These are phyloP conservation scores for Melipona quadrifasciata DNA, from an alignment of 1,140 invertebrate genomes.

Conservation along the genomic window DNA sequence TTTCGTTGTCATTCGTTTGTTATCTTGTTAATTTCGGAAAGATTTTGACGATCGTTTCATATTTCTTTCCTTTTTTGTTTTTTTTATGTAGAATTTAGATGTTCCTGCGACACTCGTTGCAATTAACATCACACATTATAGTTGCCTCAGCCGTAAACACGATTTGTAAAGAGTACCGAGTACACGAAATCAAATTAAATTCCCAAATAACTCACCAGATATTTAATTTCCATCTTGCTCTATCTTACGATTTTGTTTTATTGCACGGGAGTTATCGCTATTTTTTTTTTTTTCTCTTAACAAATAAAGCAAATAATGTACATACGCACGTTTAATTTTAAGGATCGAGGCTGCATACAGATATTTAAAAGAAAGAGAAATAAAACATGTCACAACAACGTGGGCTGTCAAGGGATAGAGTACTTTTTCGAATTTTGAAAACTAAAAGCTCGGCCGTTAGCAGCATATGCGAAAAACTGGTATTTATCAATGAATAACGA, in stretches of 20 bases:
- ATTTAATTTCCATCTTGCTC: not conserved
- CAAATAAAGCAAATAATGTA: not conserved
- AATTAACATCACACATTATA: not conserved
- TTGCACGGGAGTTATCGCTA: not conserved
- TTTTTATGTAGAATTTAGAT: not conserved
- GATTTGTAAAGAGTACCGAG: not conserved
- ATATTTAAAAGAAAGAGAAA: not conserved
- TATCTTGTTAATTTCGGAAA: not conserved
- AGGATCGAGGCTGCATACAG: not conserved
- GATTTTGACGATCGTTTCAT: not conserved
- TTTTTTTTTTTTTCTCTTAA: slow-evolving; percentile 6
- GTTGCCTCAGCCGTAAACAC: too few relatives aligned
- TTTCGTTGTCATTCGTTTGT: not conserved
- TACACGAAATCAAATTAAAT: too few relatives aligned
- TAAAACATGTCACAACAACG: slow-evolving; percentile 15
- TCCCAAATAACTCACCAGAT: not conserved
- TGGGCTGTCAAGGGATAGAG: not conserved
- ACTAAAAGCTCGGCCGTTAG: slow-evolving; percentile 8
- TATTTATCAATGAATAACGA: slow-evolving; percentile 22
- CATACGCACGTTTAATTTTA: not conserved
- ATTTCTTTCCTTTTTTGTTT: not conserved
- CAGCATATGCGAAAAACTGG: slow-evolving; percentile 53
- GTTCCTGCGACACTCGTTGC: not conserved
- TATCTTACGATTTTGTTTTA: not conserved
- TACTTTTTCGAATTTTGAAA: slow-evolving; percentile 46